Evolutionary conservation across 2,113 vertebrate genomes (phyloP).

Genomic region (Lepus europaeus): DNA sequence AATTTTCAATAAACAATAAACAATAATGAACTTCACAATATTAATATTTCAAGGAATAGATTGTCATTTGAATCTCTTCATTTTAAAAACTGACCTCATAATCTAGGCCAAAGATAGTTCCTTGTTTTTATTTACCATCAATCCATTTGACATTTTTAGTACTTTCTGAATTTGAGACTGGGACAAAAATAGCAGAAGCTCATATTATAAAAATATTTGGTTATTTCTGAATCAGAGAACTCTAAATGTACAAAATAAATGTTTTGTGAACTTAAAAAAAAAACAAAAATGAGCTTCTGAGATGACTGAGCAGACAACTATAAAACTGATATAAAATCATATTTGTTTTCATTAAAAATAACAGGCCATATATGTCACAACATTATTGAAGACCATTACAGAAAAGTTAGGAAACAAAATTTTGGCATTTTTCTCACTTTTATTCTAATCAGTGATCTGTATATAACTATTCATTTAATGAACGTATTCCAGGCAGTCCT

Average conservation of each 20-base stretch:
- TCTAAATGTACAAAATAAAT: conserved; percentile 33
- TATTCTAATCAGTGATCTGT: conserved; percentile 10
- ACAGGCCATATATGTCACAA: not conserved
- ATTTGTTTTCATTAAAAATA: conserved; percentile 15
- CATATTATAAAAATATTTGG: conserved; percentile 46
- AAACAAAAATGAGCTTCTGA: not conserved
- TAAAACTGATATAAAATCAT: conserved; percentile 43
- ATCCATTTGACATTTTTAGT: conserved; percentile 66
- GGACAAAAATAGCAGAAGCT: conserved; percentile 56
- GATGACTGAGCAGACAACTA: not conserved
- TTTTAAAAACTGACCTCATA: conserved; percentile 54
- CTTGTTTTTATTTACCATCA: conserved; percentile 70
- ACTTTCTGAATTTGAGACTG: conserved; percentile 53
- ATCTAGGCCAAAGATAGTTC: conserved; percentile 50
- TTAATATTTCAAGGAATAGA: conserved; percentile 54
- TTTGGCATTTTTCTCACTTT: not conserved
- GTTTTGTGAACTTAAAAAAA: conserved; percentile 6
- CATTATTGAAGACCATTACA: conserved; percentile 27
- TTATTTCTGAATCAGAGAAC: conserved; percentile 35
- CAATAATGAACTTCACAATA: conserved; percentile 3
- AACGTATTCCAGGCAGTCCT: not conserved
- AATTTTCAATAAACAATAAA: conserved; percentile 51
- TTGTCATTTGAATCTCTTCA: conserved; percentile 47
- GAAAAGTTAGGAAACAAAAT: not conserved
- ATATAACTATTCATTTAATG: not conserved